Conservation (phyloP, 2,113 vertebrate species). For the Clarias macrocephalus region DNA sequence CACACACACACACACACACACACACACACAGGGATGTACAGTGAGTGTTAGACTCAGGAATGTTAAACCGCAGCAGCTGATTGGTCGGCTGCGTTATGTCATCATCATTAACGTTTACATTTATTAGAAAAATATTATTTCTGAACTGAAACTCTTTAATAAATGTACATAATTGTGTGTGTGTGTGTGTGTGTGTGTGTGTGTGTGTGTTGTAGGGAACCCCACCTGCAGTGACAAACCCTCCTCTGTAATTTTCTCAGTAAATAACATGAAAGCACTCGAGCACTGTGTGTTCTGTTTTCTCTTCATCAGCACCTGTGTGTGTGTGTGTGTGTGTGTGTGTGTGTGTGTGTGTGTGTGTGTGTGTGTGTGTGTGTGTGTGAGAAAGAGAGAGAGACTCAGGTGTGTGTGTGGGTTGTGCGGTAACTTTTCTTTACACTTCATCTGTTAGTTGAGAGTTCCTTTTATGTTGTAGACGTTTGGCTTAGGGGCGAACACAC, state of each 20-base stretch:
- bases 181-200: background rate
- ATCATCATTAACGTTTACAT: background rate
- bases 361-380: slow-evolving; percentile 3
- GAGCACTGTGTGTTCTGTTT: slow-evolving; percentile 35
- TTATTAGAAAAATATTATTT: background rate
- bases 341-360: slow-evolving; percentile 25
- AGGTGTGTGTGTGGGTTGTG: slow-evolving; percentile 4
- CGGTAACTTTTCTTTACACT: slow-evolving; percentile 22
- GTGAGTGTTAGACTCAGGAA: background rate
- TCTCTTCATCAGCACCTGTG: slow-evolving; percentile 37
- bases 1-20: background rate
- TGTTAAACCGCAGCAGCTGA: background rate
- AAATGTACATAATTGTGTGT: background rate
- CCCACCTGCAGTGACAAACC: slow-evolving; percentile 2
- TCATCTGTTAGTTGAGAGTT: slow-evolving; percentile 22
- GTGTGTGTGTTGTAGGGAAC: background rate
- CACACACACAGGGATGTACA: background rate
- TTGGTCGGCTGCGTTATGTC: background rate
- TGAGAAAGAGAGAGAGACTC: background rate
- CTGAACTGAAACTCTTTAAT: background rate
- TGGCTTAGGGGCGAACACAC: slow-evolving; percentile 6
- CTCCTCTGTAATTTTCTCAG: slow-evolving; percentile 30
- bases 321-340: slow-evolving; percentile 33
- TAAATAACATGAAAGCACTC: slow-evolving; percentile 31
- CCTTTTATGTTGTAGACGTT: slow-evolving; percentile 39